Evolutionary conservation across 1,140 invertebrate species (phyloP), one percentile per base, ranked within the genome.

Genomic region (Drosophila lacertosa): DNA sequence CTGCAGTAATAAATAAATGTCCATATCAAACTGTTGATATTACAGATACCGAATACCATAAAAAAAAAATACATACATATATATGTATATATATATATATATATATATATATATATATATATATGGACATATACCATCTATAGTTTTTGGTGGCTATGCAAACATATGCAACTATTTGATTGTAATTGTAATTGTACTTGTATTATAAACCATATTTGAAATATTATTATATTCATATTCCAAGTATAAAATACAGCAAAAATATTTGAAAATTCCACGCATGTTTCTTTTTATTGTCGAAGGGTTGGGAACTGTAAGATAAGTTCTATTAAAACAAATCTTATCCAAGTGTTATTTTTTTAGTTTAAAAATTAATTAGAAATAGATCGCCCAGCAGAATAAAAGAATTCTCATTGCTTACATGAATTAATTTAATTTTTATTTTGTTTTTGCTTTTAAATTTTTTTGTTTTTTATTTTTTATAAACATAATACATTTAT

Each of bases 401-500:
- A 20, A 35, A 40, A 11, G 11, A 51, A 50, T 57, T 11, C 13
- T 33, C 16, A 20, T 20, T 55, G 70, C 60, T 73, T 60, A 79
- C 63, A 76, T 83, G 81, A 88, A 88, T 89, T 89, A 89, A 86
- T 82, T 89, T 84, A 84, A 84, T 78, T 86, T 89, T 89, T 89
- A 78, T 74, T 79, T 76, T 88, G 74, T 88, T 89, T 82, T 82
- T 89, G 71, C 63, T 73, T 86, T 88, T 88, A 70, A 69, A 70
- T 89, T 88, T 89, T 74, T 65, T 84, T 84, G 79, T 77, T 81
- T 80, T 62, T 54, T 67, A 58, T 69, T 69, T 71, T 65, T 78
- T 89, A 77, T 90, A 88, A 89, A 89, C 88, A 82, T 89, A 89
- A 89, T 89, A 90, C 88, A 89, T 89, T 89, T 80, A 90, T 90